Base-by-base conservation (phyloP, 2,797 vertebrate species). In the Manis javanica region DNA sequence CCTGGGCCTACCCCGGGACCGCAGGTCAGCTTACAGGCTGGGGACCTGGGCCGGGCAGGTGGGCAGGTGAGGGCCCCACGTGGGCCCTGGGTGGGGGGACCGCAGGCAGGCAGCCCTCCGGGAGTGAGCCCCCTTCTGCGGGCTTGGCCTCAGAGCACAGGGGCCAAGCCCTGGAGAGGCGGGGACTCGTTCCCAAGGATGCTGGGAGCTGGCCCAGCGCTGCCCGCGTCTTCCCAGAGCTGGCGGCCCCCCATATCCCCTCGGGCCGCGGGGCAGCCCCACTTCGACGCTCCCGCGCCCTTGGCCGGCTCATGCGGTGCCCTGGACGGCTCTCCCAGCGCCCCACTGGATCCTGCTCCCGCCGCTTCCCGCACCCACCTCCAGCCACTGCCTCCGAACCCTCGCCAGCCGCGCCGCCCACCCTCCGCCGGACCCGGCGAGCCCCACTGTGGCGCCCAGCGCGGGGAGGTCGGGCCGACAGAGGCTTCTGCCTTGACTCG, bases 161-260 rank as follows among this genome's bases (percentile, higher is more conserved):
- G 0, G 4, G 39, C 71, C 11, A 1, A n/a, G 34, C 49, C 18
- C 5, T 13, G 39, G 57, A 69, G 31, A 29, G 1, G 49, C 11
- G 4, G 23, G 39, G 1, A 3, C 46, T 68, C 18, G 0, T 64
- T 21, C 49, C 9, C 42, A 42, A 59, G 72, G 49, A 23, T 16
- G 57, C 26, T 5, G 57, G 19, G 31, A 31, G 14, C 12, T 26
- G 59, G 26, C 37, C 23, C 16, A 5, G 14, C 84, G n/a, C 31
- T 49, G n/a, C 49, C 14, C 1, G 1, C 5, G 4, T 21, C 4
- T 49, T 2, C 39, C 49, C 1, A 2, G 0, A 8, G 69, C 55
- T 21, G 23, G 0, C 1, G 0, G 2, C 9, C 61, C 18, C 24
- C 46, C 18, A 2, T 24, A 10, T n/a, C 18, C 24, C 26, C 0